Conservation (phyloP, 2,113 vertebrate species). For the Pangasianodon gigas region DNA sequence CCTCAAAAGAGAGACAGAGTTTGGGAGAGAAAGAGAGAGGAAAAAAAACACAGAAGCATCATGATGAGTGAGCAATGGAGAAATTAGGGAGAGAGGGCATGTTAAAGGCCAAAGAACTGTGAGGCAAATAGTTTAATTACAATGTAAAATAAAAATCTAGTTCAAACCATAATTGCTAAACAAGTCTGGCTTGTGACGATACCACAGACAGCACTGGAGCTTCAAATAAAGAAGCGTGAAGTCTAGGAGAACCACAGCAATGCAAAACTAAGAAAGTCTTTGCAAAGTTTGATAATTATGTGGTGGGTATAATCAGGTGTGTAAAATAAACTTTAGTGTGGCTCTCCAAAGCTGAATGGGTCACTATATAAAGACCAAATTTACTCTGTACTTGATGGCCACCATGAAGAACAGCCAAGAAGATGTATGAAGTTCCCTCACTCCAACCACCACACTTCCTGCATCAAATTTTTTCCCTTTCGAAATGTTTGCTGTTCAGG, state of each 20-base stretch:
- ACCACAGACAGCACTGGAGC: background rate
- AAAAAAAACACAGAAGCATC: background rate
- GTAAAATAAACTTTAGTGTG: background rate
- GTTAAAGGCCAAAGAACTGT: background rate
- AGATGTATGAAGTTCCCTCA: background rate
- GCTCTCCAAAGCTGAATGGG: background rate
- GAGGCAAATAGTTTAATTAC: background rate
- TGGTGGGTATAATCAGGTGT: background rate
- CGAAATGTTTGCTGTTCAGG: slow-evolving; percentile 18
- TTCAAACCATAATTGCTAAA: background rate
- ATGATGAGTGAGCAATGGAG: background rate
- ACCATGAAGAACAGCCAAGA: background rate
- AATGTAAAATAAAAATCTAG: background rate
- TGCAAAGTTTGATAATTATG: background rate
- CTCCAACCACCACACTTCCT: background rate
- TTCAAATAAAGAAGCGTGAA: background rate
- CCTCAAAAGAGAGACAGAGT: background rate
- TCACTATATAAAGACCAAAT: background rate
- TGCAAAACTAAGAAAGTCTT: background rate
- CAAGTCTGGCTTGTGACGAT: background rate
- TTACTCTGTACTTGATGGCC: background rate
- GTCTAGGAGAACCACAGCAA: background rate
- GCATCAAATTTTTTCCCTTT: background rate
- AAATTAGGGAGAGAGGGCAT: background rate
- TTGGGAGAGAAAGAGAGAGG: background rate